Evolutionary conservation across 2,113 vertebrate species (phyloP), one percentile per base, ranked within the genome.

Genomic region (Chamaetylas fuelleborni): DNA sequence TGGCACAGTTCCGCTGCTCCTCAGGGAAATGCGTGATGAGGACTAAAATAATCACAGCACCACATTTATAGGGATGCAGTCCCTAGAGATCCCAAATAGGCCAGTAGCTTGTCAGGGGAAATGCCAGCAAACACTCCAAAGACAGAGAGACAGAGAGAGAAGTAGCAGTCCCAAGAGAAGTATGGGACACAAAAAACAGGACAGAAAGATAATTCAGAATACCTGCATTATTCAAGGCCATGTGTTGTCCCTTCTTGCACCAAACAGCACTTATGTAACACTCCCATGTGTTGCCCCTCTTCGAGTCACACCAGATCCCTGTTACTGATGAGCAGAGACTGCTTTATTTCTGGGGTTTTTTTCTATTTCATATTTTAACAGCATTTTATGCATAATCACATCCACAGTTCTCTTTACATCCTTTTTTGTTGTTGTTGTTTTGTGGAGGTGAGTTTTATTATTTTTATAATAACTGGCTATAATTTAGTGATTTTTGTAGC

Each of bases 1-100:
- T 74, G 86, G 66, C 89, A 38, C 45, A n/a, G 16, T 15, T 89
- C 65, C 1, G 6, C 31, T 6, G 8, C 14, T 85, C 70, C 50
- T 33, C 13, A 3, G 80, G 62, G 81, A 79, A 71, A 81, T 42
- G 48, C 40, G 57, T 0, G 36, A 0, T 0, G 0, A 66, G 57
- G 1, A 5, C 86, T 42, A 31, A 90, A 81, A 92, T 58, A 81
- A 69, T 42, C 81, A 19, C 58, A 80, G 87, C 47, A 81, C 29
- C 66, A 84, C 45, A 69, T 33, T 65, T 8, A 9, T 15, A 38
- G 54, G 31, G 50, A 86, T 6, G 5, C 25, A 36, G 33, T 9
- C 72, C 69, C 81, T 16, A 15, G 84, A 66, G 72, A 72, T 14
- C 61, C 29, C 81, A 81, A 76, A 48, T 1, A 65, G 61, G 84